Conservation (phyloP, 2,113 vertebrate genomes). For the Dascyllus trimaculatus region DNA sequence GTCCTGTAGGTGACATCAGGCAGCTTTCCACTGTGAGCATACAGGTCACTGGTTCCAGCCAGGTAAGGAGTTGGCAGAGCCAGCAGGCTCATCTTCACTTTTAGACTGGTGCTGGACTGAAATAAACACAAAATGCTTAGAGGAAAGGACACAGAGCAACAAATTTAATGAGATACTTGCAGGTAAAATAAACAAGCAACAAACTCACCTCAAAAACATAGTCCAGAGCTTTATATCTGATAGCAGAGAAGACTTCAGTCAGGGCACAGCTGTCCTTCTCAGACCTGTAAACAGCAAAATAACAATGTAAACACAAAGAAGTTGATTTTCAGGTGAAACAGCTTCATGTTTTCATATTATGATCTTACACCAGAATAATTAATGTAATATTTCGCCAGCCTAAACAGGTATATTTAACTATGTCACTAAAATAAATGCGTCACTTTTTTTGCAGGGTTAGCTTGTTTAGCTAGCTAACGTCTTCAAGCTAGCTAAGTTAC, state of each 20-base stretch:
- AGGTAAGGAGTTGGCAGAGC: constrained; percentile 76
- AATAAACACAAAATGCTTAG: constrained; percentile 1
- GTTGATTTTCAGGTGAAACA: background rate
- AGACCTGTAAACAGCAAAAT: constrained; percentile 40
- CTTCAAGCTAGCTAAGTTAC: background rate
- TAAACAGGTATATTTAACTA: too few species aligned
- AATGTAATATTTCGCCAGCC: too few species aligned
- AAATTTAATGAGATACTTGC: background rate
- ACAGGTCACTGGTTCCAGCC: constrained; percentile 45
- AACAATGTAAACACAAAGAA: background rate
- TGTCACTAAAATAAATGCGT: background rate
- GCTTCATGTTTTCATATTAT: too few species aligned
- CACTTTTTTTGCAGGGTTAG: background rate
- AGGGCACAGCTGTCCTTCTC: constrained; percentile 6
- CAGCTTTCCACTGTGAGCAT: constrained; percentile 69
- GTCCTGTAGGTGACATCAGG: constrained; percentile 73
- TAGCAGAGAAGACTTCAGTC: constrained; percentile 56
- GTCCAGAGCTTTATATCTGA: constrained; percentile 79
- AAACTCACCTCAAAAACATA: constrained; percentile 82
- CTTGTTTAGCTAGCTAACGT: constrained; percentile 10
- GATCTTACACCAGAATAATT: too few species aligned
- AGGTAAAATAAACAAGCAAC: background rate
- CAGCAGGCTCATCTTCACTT: constrained; percentile 69
- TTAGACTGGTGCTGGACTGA: constrained; percentile 68
- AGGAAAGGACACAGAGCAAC: background rate